These are phyloP conservation scores for Petaurus breviceps DNA, from an alignment of 2,113 vertebrate species.

Conservation along the genomic window DNA sequence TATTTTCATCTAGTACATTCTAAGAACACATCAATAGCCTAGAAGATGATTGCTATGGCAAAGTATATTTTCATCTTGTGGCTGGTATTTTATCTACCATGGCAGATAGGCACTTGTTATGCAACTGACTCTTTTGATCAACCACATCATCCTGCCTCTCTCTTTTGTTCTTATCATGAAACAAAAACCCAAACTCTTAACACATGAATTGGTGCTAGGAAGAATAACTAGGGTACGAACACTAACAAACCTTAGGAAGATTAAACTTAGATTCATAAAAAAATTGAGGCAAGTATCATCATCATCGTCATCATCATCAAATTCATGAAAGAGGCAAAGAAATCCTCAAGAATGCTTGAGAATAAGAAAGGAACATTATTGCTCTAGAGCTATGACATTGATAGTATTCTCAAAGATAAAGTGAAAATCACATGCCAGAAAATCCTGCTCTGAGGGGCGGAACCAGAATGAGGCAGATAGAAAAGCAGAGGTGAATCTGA, in stretches of 20 bases:
- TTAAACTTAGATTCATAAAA: slow-evolving; percentile 21
- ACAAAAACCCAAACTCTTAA: neutral
- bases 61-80: neutral
- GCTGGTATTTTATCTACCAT: neutral
- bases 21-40: slow-evolving; percentile 6
- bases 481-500: neutral
- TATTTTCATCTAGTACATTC: neutral
- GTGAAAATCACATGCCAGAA: neutral
- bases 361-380: neutral
- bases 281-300: neutral
- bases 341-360: neutral
- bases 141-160: neutral
- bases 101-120: neutral
- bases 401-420: neutral
- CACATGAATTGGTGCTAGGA: neutral
- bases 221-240: slow-evolving; percentile 27
- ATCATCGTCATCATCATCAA: neutral
- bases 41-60: neutral
- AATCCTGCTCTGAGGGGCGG: neutral
- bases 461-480: neutral
- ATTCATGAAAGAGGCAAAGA: slow-evolving; percentile 18
- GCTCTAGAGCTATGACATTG: neutral
- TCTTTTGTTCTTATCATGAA: neutral
- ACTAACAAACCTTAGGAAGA: slow-evolving; percentile 28
- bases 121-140: neutral